These are phyloP conservation scores for Pseudococcus longispinus DNA, from an alignment of 2,888 invertebrate genomes.

Conservation along the genomic window DNA sequence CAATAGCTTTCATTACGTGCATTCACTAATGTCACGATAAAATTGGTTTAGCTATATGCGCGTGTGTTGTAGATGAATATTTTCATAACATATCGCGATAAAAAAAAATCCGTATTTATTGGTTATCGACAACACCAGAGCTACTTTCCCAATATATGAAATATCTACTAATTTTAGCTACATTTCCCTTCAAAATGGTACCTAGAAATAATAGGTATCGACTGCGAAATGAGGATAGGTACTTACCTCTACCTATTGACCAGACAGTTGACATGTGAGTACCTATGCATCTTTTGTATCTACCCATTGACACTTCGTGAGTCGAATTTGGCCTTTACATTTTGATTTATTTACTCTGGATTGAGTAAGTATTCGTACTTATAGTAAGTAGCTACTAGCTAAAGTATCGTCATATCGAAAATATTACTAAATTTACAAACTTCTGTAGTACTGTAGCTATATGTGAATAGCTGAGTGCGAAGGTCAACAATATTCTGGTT, in stretches of 20 bases:
- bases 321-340: not conserved
- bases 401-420: not conserved
- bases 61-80: not conserved
- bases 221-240: too few species aligned
- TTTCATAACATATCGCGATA: not conserved
- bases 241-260: too few species aligned
- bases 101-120: not conserved
- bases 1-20: not conserved
- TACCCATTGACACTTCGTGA: too few species aligned
- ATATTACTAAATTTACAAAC: not conserved
- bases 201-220: too few species aligned
- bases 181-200: too few species aligned
- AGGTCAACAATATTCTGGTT: conserved; percentile 7
- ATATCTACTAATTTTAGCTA: too few species aligned
- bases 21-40: not conserved
- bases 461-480: not conserved
- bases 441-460: not conserved
- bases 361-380: not conserved
- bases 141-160: too few species aligned
- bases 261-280: too few species aligned
- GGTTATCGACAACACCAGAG: too few species aligned
- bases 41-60: not conserved
- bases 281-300: too few species aligned
- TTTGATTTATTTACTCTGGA: not conserved
- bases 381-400: too few species aligned